Base-by-base conservation (phyloP, 2,797 vertebrate genomes). In the Notoglanidium macrostoma region DNA sequence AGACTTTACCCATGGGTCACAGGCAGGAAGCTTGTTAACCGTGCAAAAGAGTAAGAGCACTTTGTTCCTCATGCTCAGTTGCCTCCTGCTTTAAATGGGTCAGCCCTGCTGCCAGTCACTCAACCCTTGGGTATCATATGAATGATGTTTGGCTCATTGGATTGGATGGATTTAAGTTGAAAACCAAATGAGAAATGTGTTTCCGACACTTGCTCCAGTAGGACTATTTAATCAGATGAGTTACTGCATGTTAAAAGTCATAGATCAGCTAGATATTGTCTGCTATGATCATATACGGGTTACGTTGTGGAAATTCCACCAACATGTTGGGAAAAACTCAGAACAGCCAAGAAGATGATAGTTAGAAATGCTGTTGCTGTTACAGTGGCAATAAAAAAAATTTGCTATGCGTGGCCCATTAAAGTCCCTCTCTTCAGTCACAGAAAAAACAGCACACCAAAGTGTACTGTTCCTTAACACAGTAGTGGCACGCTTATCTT, bases 1-100 rank as follows among this genome's bases (percentile, higher is more conserved):
- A 79, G 79, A 79, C 23, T 79, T 81, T 90, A 87, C 87, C 89
- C 83, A 44, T 67, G 86, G 89, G 88, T 92, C 92, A 90, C 86
- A 89, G 82, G 86, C 70, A 91, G 89, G 90, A 91, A 80, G 86
- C 90, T 89, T 89, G 87, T 91, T 85, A 89, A 44, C 59, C 26
- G 21, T 89, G 88, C 86, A 92, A 93, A 89, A 90, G 88, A 70
- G 32, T 32, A 88, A 86, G 83, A 85, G 63, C 80, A 76, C 74
- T 89, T 92, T 93, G 90, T 90, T 85, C 77, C 87, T 87, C 40
- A 70, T 83, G 80, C 23, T 87, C 70, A 81, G 57, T 85, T 61
- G 57, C 77, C 65, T 84, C n/a, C 3, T 63, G 49, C 35, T 70
- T 78, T 55, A 88, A 46, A 74, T 26, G 61, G 68, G 68, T 86